Evolutionary conservation across 2,113 vertebrate species (phyloP), one percentile per base, ranked within the genome.

Genomic region (Odocoileus virginianus): DNA sequence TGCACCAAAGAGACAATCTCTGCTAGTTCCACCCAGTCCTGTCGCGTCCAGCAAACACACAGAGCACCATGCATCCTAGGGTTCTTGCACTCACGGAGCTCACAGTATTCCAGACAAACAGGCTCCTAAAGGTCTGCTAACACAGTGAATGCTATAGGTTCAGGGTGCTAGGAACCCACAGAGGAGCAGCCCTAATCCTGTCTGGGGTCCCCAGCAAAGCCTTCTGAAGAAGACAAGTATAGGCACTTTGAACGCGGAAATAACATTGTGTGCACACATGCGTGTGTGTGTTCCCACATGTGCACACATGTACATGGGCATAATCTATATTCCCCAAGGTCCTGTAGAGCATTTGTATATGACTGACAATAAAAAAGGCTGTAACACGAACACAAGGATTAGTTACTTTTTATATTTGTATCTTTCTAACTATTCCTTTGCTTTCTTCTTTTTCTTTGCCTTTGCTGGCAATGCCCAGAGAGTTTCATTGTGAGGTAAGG

Each of bases 371-470:
- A 89, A 40, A 36, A 92, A 94, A 87, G 17, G 7, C 5, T 52
- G n/a, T 85, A 54, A 50, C 40, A 3, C 90, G 50, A 52, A 45
- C 74, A 67, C 55, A 89, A 88, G 14, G 71, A 86, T 30, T 71
- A 7, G 92, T 60, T 33, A 28, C 1, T 33, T 28, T 89, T 36
- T 71, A 61, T 83, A 21, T 61, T 36, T 83, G 6, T 45, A 50
- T 47, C n/a, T 86, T 30, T 83, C 57, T 50, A 25, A 55, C 6
- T 19, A 43, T 27, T 86, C n/a, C 7, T 71, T 25, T 94, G 50
- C 87, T 92, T 86, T 64, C 58, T 85, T 76, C 45, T 6, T 87
- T n/a, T 94, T 40, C 25, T 81, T 92, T 82, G 57, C 45, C 33
- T 88, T 96, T 92, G 50, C 27, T 86, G 45, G 55, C 54, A 89